Evolutionary conservation across 2,888 invertebrate genomes (phyloP), one percentile per base, ranked within the genome.

Genomic region (Oligia latruncula): DNA sequence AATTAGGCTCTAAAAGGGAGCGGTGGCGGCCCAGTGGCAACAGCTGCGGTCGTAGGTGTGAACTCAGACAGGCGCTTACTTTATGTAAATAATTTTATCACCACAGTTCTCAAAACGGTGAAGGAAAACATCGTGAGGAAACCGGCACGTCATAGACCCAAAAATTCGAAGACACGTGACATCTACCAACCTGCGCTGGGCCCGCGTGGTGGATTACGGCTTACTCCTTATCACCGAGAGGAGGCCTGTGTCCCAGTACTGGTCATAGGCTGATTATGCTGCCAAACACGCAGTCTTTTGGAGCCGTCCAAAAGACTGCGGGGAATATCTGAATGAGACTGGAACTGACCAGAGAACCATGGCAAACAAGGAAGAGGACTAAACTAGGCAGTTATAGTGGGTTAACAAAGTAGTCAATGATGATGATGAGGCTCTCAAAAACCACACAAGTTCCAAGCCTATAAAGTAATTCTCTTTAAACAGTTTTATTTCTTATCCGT

Each of bases 401-500:
- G 6, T 11, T 17, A 60, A 6, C 6, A 43, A 11, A 2, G 0
- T 58, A 49, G 5, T 49, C 17, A 55, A 15, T 55, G 49, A 40
- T 71, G 43, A 29, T 43, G 15, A 23, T n/a, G 20, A 55, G 1
- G 11, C 13, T 49, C 20, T 11, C 40, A 65, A 23, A n/a, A 20
- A 49, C 35, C 29, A 55, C 29, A n/a, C 13, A 46, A 29, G 23
- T 74, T 71, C 52, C 15, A 68, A 71, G n/a, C 15, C 40, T 23
- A 29, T 58, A 46, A 58, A 75, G 84, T 66, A 72, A 68, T 66
- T 77, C 17, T 72, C 46, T 55, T 43, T 20, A 13, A 23, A 74
- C 15, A 66, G 13, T 74, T 64, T 46, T 52, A 73, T 77, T 71
- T 70, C 43, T 70, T 49, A 68, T 68, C 3, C 71, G 13, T 71